These are phyloP conservation scores for Antheraea assamensis DNA, from an alignment of 2,888 invertebrate genomes.

Conservation along the genomic window DNA sequence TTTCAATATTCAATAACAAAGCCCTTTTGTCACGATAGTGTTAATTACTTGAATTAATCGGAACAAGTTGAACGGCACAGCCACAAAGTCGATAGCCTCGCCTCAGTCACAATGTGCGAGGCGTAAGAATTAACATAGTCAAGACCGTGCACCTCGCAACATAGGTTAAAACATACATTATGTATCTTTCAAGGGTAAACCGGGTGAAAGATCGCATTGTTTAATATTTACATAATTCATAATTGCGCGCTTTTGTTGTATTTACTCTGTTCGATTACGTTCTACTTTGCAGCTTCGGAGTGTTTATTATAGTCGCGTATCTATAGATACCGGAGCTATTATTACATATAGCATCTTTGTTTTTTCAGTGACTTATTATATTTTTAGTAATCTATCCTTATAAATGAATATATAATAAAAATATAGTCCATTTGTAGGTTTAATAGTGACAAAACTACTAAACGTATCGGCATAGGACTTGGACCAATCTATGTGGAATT, in stretches of 20 bases:
- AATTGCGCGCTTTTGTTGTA: slow-evolving; percentile 13
- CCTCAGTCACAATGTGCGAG: background rate
- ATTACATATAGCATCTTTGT: too few relatives aligned
- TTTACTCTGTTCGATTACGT: slow-evolving; percentile 2
- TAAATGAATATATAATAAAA: too few relatives aligned
- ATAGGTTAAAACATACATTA: slow-evolving; percentile 16
- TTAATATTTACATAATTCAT: slow-evolving; percentile 32
- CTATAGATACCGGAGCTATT: background rate
- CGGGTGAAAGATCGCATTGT: slow-evolving; percentile 30
- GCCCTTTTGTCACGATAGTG: background rate
- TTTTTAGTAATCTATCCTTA: too few relatives aligned
- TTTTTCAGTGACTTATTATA: too few relatives aligned
- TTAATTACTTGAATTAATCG: background rate
- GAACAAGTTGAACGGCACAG: background rate
- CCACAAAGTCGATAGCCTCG: background rate
- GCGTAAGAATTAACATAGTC: slow-evolving; percentile 1
- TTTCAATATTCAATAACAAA: background rate
- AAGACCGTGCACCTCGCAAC: background rate
- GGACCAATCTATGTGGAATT: too few relatives aligned
- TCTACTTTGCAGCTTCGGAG: background rate
- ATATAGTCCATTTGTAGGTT: too few relatives aligned
- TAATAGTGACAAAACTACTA: too few relatives aligned
- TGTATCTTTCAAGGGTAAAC: slow-evolving; percentile 28
- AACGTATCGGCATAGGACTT: too few relatives aligned
- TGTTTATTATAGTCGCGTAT: slow-evolving; percentile 30